Evolutionary conservation across 2,797 vertebrate species (phyloP).

Genomic region (Myotis vivesi): DNA sequence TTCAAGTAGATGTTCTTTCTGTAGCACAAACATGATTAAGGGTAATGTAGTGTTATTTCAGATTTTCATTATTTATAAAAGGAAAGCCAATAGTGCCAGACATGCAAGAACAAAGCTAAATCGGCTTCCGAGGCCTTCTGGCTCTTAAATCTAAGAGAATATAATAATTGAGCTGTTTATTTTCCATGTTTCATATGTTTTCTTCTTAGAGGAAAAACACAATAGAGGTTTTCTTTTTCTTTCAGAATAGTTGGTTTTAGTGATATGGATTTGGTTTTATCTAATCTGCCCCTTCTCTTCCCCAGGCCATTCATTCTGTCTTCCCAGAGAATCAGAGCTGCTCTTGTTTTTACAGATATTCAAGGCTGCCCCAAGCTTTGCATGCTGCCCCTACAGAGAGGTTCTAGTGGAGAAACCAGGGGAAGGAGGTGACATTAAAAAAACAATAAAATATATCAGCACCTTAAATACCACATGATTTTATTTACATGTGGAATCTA

Average conservation of each 20-base stretch:
- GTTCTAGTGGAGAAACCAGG: not conserved
- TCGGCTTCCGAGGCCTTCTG: conserved; percentile 2
- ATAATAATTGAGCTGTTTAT: conserved; percentile 34
- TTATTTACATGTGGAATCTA: not conserved
- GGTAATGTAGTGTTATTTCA: conserved; percentile 60
- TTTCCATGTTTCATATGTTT: conserved; percentile 33
- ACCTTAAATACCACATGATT: not conserved
- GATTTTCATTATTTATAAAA: conserved; percentile 66
- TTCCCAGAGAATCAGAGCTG: not conserved
- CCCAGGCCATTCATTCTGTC: not conserved
- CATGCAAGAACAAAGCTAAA: conserved; percentile 60
- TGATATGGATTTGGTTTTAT: not conserved
- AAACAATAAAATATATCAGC: not conserved
- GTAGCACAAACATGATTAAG: conserved; percentile 59
- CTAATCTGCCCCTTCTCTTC: not conserved
- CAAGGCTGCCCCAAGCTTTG: not conserved
- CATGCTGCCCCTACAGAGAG: not conserved
- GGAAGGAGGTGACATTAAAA: not conserved
- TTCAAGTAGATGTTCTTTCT: conserved; percentile 62
- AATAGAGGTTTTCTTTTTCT: not conserved
- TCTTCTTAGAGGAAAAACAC: conserved; percentile 10
- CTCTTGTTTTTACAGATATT: not conserved
- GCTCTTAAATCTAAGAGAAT: conserved; percentile 37
- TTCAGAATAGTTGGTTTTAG: conserved; percentile 31
- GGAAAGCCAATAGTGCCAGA: conserved; percentile 53